Conservation (phyloP, 2,113 vertebrate genomes). For the Mastomys natalensis region DNA sequence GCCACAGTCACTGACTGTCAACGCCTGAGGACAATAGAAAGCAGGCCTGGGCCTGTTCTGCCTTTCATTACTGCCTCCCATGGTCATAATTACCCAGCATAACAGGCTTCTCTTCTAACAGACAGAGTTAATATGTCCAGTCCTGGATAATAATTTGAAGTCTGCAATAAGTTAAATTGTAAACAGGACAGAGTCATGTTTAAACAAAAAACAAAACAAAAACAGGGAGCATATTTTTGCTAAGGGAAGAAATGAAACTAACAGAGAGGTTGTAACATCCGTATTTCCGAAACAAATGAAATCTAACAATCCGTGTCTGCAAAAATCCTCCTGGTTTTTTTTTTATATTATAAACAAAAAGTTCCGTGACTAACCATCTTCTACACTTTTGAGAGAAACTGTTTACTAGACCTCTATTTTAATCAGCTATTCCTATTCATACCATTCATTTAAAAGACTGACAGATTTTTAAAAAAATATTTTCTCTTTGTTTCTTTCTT, state of each 20-base stretch:
- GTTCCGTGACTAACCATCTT: constrained; percentile 57
- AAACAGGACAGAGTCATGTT: constrained; percentile 43
- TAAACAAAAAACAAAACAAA: not conserved
- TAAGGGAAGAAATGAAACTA: constrained; percentile 63
- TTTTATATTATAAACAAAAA: constrained; percentile 55
- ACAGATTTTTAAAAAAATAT: not conserved
- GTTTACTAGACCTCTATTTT: constrained; percentile 56
- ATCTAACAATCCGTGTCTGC: constrained; percentile 22
- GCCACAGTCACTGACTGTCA: constrained; percentile 22
- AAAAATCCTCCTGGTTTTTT: not conserved
- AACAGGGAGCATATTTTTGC: constrained; percentile 38
- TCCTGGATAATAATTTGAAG: constrained; percentile 65
- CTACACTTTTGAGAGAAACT: constrained; percentile 54
- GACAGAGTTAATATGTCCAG: constrained; percentile 55
- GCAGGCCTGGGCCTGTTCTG: constrained; percentile 43
- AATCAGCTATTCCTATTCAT: constrained; percentile 59
- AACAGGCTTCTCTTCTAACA: constrained; percentile 56
- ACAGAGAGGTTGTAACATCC: constrained; percentile 17
- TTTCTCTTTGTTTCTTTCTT: too few species aligned
- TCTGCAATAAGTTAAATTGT: constrained; percentile 53
- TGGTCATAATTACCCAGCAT: constrained; percentile 47
- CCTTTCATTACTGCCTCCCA: constrained; percentile 29
- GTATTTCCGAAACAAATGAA: constrained; percentile 33
- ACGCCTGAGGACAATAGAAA: constrained; percentile 47
- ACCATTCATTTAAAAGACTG: constrained; percentile 51